Evolutionary conservation across 2,113 vertebrate species (phyloP), one percentile per base, ranked within the genome.

Genomic region (Malurus melanocephalus): DNA sequence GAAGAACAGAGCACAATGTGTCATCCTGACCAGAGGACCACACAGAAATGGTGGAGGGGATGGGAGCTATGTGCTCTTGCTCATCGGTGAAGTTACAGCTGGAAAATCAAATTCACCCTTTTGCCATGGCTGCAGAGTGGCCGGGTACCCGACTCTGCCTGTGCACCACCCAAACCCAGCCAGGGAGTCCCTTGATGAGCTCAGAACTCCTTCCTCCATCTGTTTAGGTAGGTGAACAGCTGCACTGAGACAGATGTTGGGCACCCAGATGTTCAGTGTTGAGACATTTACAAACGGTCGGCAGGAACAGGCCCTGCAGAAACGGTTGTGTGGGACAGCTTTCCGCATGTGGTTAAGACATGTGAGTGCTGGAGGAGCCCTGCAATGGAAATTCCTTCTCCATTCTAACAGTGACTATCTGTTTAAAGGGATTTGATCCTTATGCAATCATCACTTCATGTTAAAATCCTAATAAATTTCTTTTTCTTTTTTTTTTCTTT

Each of bases 21-120:
- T 3, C 2, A 9, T 40, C 33, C 27, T 55, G 40, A 61, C 16
- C 24, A 67, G 33, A 60, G 24, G 13, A n/a, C 23, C 28, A 12
- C 0, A 0, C 3, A 35, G 33, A 45, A 35, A 9, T 9, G 5
- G 24, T 23, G 6, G 21, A 71, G 11, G 3, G 10, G 7, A 9
- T 45, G 23, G 16, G 28, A 80, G 13, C 4, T 73, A 7, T 2
- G 4, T 35, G 28, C 24, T 23, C 49, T 71, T 30, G 42, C 26
- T 62, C 33, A 4, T 22, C 22, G 61, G 6, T 55, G 68, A 64
- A 78, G 19, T 33, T 74, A 24, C 3, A 19, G 11, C 40, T 59
- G 65, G 42, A 57, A 83, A 59, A 74, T 18, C 2, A 23, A 13
- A 53, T 74, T 48, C 59, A 11, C 15, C 59, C 33, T 40, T 68